Evolutionary conservation across 2,113 vertebrate genomes (phyloP), one percentile per base, ranked within the genome.

Genomic region (Lethenteron camtschaticum): DNA sequence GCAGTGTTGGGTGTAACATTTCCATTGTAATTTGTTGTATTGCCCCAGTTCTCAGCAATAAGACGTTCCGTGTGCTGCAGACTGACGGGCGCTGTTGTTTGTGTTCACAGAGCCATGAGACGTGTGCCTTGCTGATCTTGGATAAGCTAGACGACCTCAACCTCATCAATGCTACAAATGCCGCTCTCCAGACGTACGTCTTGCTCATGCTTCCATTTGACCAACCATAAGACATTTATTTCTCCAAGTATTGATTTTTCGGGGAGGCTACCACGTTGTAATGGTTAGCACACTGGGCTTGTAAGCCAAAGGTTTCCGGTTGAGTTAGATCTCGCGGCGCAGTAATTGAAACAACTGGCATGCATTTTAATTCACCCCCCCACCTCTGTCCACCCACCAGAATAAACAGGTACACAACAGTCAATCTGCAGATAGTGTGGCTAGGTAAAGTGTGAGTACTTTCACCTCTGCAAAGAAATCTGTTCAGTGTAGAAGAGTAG

Each of bases 111-210:
- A 89, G 89, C 75, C 86, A 87, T 77, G 90, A 96, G 78, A 87
- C 86, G 75, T 96, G 91, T 80, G 90, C 87, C 76, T 77, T 96
- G 82, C 75, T 96, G 78, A 87, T 96, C 79, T 82, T 96, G 79
- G 83, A 89, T 81, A 92, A 89, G 78, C 83, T 94, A 75, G 80
- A 87, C 57, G 88, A 90, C 69, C 74, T 85, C 56, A 78, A 79
- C 72, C 84, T 91, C 75, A 83, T 96, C 69, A 88, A 88, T 20
- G 81, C 86, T 79, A 86, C 86, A 68, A 97, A 97, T 57, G 80
- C 81, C 60, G 83, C 89, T 55, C 83, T 91, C 76, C 89, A 96
- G 78, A 96, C 91, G 94, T 96, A 82, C 89, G 91, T 90, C 76
- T 57, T 69, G 20, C 55, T 70, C 56, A 57, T 16, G 57, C 72